phyloP scores from a whole-genome alignment of 2,888 invertebrate species.

The Hesperia comma region DNA sequence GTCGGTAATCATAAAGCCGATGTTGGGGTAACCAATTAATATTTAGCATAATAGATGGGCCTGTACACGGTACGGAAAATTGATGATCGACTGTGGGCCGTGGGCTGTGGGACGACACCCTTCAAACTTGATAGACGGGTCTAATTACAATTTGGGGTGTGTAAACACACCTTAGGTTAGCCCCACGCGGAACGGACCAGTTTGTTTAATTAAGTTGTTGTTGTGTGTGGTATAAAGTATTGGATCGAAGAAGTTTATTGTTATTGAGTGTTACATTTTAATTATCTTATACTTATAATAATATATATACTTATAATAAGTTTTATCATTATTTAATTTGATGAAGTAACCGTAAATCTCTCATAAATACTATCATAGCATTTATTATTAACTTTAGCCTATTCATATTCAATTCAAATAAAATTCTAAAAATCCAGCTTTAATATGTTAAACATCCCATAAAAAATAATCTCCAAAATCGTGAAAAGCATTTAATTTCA shows the following conservation, averaged over 20 bases:
- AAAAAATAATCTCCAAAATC: too few species aligned
- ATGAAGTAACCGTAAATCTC: too few species aligned
- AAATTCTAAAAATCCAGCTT: too few species aligned
- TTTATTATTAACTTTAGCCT: too few species aligned
- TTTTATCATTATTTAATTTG: too few species aligned
- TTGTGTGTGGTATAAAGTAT: background rate
- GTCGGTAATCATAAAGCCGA: conserved; percentile 6
- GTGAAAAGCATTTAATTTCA: too few species aligned
- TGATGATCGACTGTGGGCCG: conserved; percentile 23
- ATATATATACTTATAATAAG: too few species aligned
- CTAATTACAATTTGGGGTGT: conserved; percentile 28
- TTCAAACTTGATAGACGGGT: conserved; percentile 23
- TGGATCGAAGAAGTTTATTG: background rate
- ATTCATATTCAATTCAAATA: too few species aligned
- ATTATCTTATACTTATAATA: too few species aligned
- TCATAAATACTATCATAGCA: too few species aligned
- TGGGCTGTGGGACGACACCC: conserved; percentile 7
- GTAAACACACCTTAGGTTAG: conserved; percentile 13
- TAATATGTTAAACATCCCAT: too few species aligned
- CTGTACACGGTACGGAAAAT: conserved; percentile 17
- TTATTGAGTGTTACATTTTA: too few species aligned
- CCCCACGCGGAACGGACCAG: background rate
- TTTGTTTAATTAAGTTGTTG: conserved; percentile 1
- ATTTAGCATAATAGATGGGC: conserved; percentile 25
- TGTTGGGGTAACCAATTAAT: conserved; percentile 26